Percentiles rank a stretch among this genome's conserved stretches.
Evolutionary conservation across 2,797 vertebrate genomes (phyloP).

Genomic region (Hemitrygon akajei): DNA sequence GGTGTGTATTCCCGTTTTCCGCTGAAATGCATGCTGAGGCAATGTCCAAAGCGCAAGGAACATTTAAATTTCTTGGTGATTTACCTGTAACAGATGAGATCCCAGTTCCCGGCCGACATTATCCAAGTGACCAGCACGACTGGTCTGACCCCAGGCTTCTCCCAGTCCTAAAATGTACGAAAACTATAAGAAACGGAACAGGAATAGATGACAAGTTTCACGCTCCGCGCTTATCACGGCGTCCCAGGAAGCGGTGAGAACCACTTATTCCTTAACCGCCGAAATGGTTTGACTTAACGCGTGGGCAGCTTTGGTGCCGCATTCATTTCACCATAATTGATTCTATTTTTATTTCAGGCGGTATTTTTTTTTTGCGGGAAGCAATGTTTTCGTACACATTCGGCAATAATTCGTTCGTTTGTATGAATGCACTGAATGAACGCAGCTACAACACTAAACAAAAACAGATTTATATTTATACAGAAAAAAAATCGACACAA

Average conservation of each 20-base stretch:
- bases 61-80: background rate
- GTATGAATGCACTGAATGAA: background rate
- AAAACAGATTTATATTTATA: constrained; percentile 8
- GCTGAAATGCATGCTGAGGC: background rate
- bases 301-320: background rate
- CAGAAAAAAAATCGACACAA: background rate
- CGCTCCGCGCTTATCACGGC: background rate
- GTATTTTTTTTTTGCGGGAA: background rate
- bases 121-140: constrained; percentile 74
- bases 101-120: constrained; percentile 85
- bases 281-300: background rate
- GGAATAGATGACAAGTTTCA: background rate
- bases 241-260: background rate
- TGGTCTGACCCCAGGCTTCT: constrained; percentile 93
- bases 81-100: constrained; percentile 91
- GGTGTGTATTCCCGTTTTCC: background rate
- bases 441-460: too few species aligned
- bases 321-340: background rate
- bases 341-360: background rate
- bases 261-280: background rate
- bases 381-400: background rate
- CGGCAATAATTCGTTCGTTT: background rate
- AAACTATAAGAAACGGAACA: constrained; percentile 12
- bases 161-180: constrained; percentile 71
- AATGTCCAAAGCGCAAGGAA: background rate